phyloP scores from a whole-genome alignment of 30 jellyfish, hydroid and myxozoan genomes.

The Chrysaora quinquecirrha region DNA sequence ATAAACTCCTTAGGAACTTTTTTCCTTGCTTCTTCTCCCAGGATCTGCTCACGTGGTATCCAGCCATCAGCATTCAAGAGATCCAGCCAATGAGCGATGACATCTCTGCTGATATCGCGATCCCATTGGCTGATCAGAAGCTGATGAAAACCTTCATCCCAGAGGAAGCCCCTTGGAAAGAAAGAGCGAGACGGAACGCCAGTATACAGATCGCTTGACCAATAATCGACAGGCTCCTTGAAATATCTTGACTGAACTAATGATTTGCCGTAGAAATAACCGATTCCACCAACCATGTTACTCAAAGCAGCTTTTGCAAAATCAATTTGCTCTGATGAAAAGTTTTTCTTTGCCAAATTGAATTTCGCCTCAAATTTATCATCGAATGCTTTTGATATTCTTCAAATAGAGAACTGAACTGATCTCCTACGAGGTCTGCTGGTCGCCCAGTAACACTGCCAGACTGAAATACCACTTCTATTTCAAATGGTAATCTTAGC shows the following conservation, averaged over 20 bases:
- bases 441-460: conserved; percentile 61
- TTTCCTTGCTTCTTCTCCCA: conserved; percentile 92
- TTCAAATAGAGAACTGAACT: conserved; percentile 28
- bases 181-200: conserved; percentile 98
- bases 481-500: conserved; percentile 79
- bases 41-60: conserved; percentile 98
- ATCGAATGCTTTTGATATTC: conserved; percentile 52
- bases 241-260: conserved; percentile 59
- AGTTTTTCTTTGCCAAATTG: conserved; percentile 62
- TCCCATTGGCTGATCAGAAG: conserved; percentile 93
- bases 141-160: conserved; percentile 99
- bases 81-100: conserved; percentile 92
- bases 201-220: conserved; percentile 81
- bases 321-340: conserved; percentile 49
- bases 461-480: conserved; percentile 78
- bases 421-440: conserved; percentile 65
- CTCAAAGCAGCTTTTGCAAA: conserved; percentile 97
- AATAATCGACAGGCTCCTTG: conserved; percentile 86
- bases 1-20: conserved; percentile 96
- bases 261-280: conserved; percentile 86
- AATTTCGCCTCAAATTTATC: conserved; percentile 63
- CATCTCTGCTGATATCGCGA: conserved; percentile 69
- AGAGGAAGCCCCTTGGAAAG: conserved; percentile 96
- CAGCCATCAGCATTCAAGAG: conserved; percentile 90
- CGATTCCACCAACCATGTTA: conserved; percentile 95